Base-by-base conservation (phyloP, 2,797 vertebrate genomes). In the Acipenser oxyrinchus region DNA sequence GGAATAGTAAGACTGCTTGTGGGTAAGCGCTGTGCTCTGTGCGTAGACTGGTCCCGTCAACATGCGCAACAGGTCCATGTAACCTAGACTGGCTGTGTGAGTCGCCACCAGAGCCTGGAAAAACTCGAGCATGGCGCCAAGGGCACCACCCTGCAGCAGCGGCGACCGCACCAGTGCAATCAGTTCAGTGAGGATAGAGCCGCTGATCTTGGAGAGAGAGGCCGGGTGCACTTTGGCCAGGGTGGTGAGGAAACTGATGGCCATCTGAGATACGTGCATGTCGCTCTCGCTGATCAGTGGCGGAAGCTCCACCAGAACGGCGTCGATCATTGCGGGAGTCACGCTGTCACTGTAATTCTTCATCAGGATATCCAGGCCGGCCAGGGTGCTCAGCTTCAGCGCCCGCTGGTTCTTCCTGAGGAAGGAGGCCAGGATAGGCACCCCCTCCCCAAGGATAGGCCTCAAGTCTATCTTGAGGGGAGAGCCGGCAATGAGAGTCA, bases 181-280 rank as follows among this genome's bases (percentile, higher is more conserved):
- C 71, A 99, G 95, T 88, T 99, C 95, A 68, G 92, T 88, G 51
- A 99, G 90, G 83, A 99, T 98, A 75, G 93, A 94, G 7, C 93
- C 94, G 64, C 93, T 95, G 76, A 99, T 93, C 88, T 97, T 96
- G 13, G 93, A 91, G 68, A 99, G 86, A 8, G 95, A 94, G n/a
- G 95, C 94, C 60, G 95, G 97, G 85, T 99, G 97, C 1, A 97
- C 96, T 70, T 93, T 94, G 55, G 96, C 96, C 79, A 99, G 86
- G 0, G 97, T 99, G 71, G 97, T 97, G 74, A 99, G 88, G 82
- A 98, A 99, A 84, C 94, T 96, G 80, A 99, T 94, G 65, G 95
- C 95, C 95, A 99, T 97, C 85, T 99, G 97, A 0, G 96, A 99
- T 65, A 99, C 96, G 23, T 99, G 97, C 97, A 99, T 99, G 85